phyloP scores from a whole-genome alignment of 1,140 invertebrate genomes.

The Helicoverpa zea region DNA sequence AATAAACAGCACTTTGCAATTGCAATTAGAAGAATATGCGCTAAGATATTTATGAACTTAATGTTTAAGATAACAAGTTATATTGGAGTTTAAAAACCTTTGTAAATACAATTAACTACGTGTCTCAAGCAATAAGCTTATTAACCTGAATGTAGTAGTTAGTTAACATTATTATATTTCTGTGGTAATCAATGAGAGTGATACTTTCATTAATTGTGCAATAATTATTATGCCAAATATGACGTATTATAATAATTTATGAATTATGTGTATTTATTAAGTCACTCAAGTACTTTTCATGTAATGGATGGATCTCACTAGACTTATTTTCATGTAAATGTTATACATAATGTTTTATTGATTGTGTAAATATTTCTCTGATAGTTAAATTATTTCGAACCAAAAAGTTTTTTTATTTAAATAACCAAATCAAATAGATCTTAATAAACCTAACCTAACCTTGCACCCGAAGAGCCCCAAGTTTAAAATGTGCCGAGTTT shows the following conservation, averaged over 20 bases:
- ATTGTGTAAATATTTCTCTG: conserved; percentile 34
- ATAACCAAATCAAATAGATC: neutral
- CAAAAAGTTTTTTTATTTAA: conserved; percentile 18
- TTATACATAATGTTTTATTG: conserved; percentile 14
- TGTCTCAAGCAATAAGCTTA: conserved; percentile 82
- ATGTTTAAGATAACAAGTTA: conserved; percentile 2
- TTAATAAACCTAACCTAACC: neutral
- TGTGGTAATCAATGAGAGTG: conserved; percentile 42
- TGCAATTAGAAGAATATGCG: neutral
- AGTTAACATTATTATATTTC: conserved; percentile 11
- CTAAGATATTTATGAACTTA: neutral
- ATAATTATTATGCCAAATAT: conserved; percentile 52
- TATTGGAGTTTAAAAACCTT: conserved; percentile 36
- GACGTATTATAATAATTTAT: conserved; percentile 21
- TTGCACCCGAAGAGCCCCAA: no score
- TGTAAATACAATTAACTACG: conserved; percentile 66
- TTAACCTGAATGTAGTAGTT: conserved; percentile 41
- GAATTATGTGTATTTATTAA: conserved; percentile 4
- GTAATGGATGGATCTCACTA: conserved; percentile 43
- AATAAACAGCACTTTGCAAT: neutral
- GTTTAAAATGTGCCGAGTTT: no score
- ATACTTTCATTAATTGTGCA: conserved; percentile 52
- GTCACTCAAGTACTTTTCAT: conserved; percentile 22
- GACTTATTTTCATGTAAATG: conserved; percentile 24
- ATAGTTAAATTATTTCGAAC: conserved; percentile 36